Percentiles rank a stretch among this genome's conserved stretches.
phyloP scores from a whole-genome alignment of 2,113 vertebrate genomes.

The Cinclus mexicanus region DNA sequence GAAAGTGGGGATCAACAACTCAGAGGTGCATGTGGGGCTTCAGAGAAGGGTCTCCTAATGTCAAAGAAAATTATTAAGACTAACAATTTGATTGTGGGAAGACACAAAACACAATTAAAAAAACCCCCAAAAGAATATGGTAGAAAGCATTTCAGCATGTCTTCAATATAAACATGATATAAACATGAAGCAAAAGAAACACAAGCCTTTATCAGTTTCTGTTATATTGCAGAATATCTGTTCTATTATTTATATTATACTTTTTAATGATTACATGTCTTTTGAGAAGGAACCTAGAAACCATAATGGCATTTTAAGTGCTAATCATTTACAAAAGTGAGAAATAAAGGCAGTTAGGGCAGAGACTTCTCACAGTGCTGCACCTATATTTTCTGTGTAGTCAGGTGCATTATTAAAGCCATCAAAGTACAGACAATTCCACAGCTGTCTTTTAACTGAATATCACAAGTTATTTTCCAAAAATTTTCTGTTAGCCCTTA shows the following conservation, averaged over 20 bases:
- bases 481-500: background rate
- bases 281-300: background rate
- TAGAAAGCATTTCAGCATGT: background rate
- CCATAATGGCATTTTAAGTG: background rate
- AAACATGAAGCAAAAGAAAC: background rate
- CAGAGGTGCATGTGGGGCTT: fast-evolving
- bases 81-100: background rate
- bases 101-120: background rate
- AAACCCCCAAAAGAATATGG: fast-evolving
- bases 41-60: background rate
- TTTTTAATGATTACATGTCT: background rate
- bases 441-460: background rate
- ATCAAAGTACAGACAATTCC: background rate
- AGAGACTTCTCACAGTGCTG: background rate
- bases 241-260: background rate
- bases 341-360: background rate
- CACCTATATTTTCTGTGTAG: background rate
- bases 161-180: background rate
- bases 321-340: background rate
- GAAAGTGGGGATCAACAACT: background rate
- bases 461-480: background rate
- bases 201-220: background rate
- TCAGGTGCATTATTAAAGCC: background rate
- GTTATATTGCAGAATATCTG: background rate
- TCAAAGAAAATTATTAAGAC: background rate